Conservation (phyloP, 2,888 invertebrate species). For the Augochlorella aurata region DNA sequence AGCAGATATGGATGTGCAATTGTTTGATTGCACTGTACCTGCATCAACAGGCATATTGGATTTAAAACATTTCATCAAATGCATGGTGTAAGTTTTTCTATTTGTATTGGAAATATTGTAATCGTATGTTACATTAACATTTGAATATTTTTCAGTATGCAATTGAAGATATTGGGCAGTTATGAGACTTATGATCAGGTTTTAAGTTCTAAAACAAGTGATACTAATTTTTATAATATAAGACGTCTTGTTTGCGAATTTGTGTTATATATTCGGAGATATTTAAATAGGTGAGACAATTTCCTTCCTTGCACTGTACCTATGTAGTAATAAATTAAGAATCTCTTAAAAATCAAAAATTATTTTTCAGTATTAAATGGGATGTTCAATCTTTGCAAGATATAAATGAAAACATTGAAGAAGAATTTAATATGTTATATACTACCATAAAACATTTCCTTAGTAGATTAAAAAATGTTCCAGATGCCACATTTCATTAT, state of each 20-base stretch:
- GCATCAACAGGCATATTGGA: constrained; percentile 71
- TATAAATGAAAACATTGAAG: constrained; percentile 67
- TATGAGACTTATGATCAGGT: constrained; percentile 62
- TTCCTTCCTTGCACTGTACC: not conserved
- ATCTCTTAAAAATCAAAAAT: not conserved
- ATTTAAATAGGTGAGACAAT: constrained; percentile 69
- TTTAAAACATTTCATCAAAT: constrained; percentile 72
- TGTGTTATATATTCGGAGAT: constrained; percentile 70
- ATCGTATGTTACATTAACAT: not conserved
- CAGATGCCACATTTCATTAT: constrained; percentile 80
- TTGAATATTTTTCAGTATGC: constrained; percentile 63
- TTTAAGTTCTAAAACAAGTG: constrained; percentile 26
- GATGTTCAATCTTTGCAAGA: constrained; percentile 63
- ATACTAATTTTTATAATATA: constrained; percentile 68
- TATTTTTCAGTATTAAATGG: constrained; percentile 68
- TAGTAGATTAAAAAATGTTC: constrained; percentile 73
- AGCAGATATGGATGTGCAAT: constrained; percentile 50
- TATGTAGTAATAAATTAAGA: not conserved
- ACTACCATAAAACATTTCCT: constrained; percentile 70
- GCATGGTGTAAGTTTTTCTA: constrained; percentile 71
- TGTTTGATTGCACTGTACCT: constrained; percentile 70
- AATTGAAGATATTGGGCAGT: constrained; percentile 71
- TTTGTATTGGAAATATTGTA: constrained; percentile 3
- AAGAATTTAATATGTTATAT: constrained; percentile 72
- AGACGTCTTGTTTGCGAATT: constrained; percentile 72